A percentile compares a stretch with the other conserved stretches of the same genome.
These are phyloP conservation scores for Trachemys scripta DNA, from an alignment of 2,113 vertebrate genomes.

Conservation along the genomic window DNA sequence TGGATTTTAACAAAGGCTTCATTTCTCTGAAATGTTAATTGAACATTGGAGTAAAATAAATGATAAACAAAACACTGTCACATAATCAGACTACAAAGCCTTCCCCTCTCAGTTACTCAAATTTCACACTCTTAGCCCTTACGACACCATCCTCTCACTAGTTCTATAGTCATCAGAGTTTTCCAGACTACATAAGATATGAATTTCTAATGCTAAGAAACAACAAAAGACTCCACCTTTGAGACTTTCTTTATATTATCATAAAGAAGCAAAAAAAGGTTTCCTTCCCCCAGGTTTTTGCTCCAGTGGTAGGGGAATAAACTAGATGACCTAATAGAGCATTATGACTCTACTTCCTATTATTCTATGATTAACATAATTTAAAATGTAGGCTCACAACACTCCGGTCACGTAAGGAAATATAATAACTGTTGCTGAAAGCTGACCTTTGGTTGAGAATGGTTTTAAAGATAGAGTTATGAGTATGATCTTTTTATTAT, in stretches of 20 bases:
- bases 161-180: neutral
- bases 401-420: neutral
- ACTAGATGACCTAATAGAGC: neutral
- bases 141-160: neutral
- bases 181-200: neutral
- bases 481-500: neutral
- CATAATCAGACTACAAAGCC: neutral
- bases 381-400: neutral
- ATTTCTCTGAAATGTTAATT: slow-evolving; percentile 56
- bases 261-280: neutral
- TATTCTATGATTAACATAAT: neutral
- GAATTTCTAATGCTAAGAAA: neutral
- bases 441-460: rapidly evolving
- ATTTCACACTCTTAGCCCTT: neutral
- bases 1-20: slow-evolving; percentile 4
- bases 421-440: neutral
- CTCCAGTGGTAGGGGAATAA: neutral
- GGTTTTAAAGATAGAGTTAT: neutral
- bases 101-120: neutral
- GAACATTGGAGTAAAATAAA: slow-evolving; percentile 6
- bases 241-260: neutral
- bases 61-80: slow-evolving; percentile 9
- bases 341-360: neutral
- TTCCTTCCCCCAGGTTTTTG: neutral
- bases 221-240: neutral